phyloP scores from a whole-genome alignment of 2,888 invertebrate species.

The Drosophila hamatofila region DNA sequence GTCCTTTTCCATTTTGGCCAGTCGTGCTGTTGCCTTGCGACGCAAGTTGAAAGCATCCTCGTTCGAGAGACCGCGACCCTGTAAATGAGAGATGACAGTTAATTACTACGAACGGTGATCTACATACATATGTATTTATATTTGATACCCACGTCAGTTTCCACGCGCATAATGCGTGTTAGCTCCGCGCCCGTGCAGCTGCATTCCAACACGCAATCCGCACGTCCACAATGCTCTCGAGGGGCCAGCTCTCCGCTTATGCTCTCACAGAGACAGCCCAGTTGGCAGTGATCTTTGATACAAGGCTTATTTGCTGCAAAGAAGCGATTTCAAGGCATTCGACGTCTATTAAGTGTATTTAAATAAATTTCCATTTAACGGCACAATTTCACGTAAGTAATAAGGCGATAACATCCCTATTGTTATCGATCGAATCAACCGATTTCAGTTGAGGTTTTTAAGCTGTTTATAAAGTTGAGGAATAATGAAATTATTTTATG shows the following conservation, averaged over 20 bases:
- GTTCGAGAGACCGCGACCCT: conserved; percentile 83
- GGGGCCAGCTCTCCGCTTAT: conserved; percentile 85
- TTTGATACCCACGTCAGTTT: conserved; percentile 76
- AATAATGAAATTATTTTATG: too few relatives aligned
- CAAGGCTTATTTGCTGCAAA: conserved; percentile 85
- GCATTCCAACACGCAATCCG: conserved; percentile 86
- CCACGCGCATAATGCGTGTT: conserved; percentile 81
- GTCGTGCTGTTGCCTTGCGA: conserved; percentile 85
- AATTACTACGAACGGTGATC: not conserved
- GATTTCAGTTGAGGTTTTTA: too few relatives aligned
- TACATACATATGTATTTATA: not conserved
- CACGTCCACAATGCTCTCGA: conserved; percentile 88
- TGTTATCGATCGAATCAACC: too few relatives aligned
- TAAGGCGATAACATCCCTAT: too few relatives aligned
- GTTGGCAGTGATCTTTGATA: conserved; percentile 86
- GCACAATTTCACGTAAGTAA: too few relatives aligned
- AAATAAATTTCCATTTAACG: not conserved
- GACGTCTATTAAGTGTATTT: not conserved
- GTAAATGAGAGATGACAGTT: not conserved
- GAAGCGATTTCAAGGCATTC: not conserved
- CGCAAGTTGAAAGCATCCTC: conserved; percentile 84
- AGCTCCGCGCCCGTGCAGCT: conserved; percentile 82
- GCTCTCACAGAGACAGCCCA: conserved; percentile 90
- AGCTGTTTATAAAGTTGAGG: too few relatives aligned
- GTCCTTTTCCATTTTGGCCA: conserved; percentile 90